phyloP scores from a whole-genome alignment of 2,888 invertebrate genomes.

The Nomada fucata region DNA sequence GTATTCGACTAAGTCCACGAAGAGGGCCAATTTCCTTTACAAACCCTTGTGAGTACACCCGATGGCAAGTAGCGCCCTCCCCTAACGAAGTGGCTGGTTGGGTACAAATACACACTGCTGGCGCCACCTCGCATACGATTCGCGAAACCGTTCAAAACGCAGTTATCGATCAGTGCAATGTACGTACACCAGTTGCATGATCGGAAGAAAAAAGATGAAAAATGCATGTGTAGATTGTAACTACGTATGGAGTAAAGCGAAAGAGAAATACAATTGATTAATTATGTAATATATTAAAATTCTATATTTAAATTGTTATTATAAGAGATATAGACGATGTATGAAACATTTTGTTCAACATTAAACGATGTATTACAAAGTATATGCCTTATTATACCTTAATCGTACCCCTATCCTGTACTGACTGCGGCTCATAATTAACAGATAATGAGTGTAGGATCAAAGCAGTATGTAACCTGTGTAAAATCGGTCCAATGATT shows the following conservation, averaged over 20 bases:
- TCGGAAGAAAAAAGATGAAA: too few relatives aligned
- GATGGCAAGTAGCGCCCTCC: slow-evolving; percentile 57
- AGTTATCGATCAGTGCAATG: slow-evolving; percentile 4
- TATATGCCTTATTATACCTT: too few relatives aligned
- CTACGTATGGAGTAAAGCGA: too few relatives aligned
- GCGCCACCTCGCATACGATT: slow-evolving; percentile 12
- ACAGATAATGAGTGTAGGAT: too few relatives aligned
- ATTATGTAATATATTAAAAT: neutral
- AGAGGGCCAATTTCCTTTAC: slow-evolving; percentile 47
- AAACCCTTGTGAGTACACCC: slow-evolving; percentile 49
- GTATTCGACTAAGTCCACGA: slow-evolving; percentile 17
- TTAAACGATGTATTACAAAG: too few relatives aligned
- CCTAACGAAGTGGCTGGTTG: neutral
- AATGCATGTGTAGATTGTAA: too few relatives aligned
- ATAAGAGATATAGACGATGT: too few relatives aligned
- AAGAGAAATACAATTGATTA: neutral
- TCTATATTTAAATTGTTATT: neutral
- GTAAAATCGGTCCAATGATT: too few relatives aligned
- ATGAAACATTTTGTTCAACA: too few relatives aligned
- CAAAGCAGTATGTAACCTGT: too few relatives aligned
- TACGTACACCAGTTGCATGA: neutral
- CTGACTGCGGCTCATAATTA: too few relatives aligned
- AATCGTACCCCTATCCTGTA: too few relatives aligned
- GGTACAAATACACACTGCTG: slow-evolving; percentile 31
- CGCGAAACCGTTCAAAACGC: neutral